Conservation (phyloP, 2,888 invertebrate species). For the Mesorhabditis spiculigera region DNA sequence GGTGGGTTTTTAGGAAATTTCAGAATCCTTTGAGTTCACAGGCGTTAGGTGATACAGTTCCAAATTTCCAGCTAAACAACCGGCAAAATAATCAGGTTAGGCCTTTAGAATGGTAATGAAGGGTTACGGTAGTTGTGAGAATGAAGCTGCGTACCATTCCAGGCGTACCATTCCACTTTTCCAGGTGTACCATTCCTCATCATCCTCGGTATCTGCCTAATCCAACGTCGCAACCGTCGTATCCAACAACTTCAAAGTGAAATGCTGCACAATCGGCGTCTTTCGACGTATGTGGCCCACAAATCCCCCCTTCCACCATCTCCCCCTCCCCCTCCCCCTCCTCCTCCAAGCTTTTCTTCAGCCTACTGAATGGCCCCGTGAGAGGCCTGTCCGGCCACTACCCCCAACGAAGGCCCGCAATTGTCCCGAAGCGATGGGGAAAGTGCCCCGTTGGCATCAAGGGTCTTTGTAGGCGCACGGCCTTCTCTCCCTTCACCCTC, state of each 20-base stretch:
- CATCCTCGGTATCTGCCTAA: conserved; percentile 76
- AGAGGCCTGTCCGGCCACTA: too few relatives aligned
- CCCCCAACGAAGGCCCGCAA: too few relatives aligned
- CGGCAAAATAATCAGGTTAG: too few relatives aligned
- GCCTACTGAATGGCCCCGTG: neutral
- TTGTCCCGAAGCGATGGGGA: too few relatives aligned
- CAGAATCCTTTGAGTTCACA: too few relatives aligned
- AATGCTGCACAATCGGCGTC: conserved; percentile 13
- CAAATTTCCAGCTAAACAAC: too few relatives aligned
- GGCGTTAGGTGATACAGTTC: too few relatives aligned
- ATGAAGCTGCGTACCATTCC: neutral
- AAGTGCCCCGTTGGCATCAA: too few relatives aligned
- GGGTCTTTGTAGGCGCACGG: too few relatives aligned
- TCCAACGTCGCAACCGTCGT: conserved; percentile 18
- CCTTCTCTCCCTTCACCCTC: too few relatives aligned
- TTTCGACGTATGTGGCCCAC: conserved; percentile 11
- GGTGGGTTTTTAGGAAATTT: neutral
- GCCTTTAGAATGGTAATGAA: too few relatives aligned
- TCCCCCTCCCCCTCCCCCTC: neutral
- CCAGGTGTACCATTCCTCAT: conserved; percentile 73
- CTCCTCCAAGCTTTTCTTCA: conserved; percentile 1
- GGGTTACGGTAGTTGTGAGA: too few relatives aligned
- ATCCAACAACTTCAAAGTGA: conserved; percentile 12
- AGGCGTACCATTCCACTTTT: neutral
- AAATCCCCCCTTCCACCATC: neutral